Evolutionary conservation across 2,113 vertebrate genomes (phyloP).

Genomic region (Bos indicus): DNA sequence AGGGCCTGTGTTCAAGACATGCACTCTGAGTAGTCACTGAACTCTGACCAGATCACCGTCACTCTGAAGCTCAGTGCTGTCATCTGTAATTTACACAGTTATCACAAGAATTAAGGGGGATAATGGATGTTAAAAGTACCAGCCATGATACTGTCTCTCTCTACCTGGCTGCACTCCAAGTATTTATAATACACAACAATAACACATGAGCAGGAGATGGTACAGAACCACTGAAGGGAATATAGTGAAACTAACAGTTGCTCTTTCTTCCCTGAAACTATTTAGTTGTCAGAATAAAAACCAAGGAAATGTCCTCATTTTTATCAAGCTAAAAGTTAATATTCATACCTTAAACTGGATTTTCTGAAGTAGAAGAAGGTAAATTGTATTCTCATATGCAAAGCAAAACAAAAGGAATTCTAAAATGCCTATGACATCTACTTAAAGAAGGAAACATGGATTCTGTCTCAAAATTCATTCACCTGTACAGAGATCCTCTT

Average conservation of each 20-base stretch:
- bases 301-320: background rate
- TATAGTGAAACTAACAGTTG: slow-evolving; percentile 16
- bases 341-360: background rate
- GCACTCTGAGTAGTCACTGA: background rate
- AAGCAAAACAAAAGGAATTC: slow-evolving; percentile 40
- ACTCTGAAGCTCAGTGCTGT: background rate
- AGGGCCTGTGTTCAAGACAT: background rate
- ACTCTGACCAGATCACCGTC: background rate
- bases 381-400: background rate
- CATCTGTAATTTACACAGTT: background rate
- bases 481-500: background rate
- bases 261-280: background rate
- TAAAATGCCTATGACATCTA: background rate
- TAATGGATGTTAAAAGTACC: background rate
- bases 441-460: slow-evolving; percentile 27
- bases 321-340: background rate
- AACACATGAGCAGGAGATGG: background rate
- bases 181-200: background rate
- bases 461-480: slow-evolving; percentile 23
- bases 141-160: background rate
- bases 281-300: background rate
- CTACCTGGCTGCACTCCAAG: background rate
- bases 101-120: background rate
- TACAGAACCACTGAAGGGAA: background rate
- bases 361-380: slow-evolving; percentile 11